Evolutionary conservation across 1,140 invertebrate genomes (phyloP).

Genomic region (Cyrtorhinus lividipennis): DNA sequence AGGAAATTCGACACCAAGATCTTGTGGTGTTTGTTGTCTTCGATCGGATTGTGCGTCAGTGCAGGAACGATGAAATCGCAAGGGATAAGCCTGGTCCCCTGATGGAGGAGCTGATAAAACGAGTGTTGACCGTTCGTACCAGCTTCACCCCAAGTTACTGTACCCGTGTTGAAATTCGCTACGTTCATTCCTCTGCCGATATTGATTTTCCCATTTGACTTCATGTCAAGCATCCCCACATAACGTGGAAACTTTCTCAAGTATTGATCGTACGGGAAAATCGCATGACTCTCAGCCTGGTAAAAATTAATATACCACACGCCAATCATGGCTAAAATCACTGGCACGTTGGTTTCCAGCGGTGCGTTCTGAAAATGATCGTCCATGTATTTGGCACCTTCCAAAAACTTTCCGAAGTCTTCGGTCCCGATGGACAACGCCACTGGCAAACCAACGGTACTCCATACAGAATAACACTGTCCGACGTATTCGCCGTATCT

Average conservation of each 20-base stretch:
- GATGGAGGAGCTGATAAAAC: slow-evolving; percentile 94
- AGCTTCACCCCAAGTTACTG: slow-evolving; percentile 93
- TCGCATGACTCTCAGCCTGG: slow-evolving; percentile 88
- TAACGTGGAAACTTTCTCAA: slow-evolving; percentile 97
- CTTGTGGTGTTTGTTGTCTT: slow-evolving; percentile 52
- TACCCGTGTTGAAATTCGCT: slow-evolving; percentile 78
- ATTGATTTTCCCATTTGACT: slow-evolving; percentile 85
- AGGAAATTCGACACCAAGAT: slow-evolving; percentile 88
- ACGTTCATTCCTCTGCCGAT: slow-evolving; percentile 53
- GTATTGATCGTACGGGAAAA: slow-evolving; percentile 98
- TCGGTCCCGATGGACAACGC: slow-evolving; percentile 86
- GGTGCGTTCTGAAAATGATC: slow-evolving; percentile 80
- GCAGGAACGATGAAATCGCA: slow-evolving; percentile 94
- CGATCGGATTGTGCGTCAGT: slow-evolving; percentile 83
- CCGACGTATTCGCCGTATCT: slow-evolving; percentile 99
- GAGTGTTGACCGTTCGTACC: slow-evolving; percentile 98
- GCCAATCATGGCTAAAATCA: slow-evolving; percentile 85
- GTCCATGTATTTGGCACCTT: slow-evolving; percentile 90
- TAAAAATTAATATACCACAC: slow-evolving; percentile 96
- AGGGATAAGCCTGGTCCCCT: slow-evolving; percentile 77
- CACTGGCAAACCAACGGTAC: slow-evolving; percentile 95
- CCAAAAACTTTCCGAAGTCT: slow-evolving; percentile 84
- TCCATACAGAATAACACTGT: slow-evolving; percentile 94
- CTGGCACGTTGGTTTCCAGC: slow-evolving; percentile 84
- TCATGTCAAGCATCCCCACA: slow-evolving; percentile 99